Evolutionary conservation across 2,797 vertebrate species (phyloP).

Genomic region (Capromys pilorides): DNA sequence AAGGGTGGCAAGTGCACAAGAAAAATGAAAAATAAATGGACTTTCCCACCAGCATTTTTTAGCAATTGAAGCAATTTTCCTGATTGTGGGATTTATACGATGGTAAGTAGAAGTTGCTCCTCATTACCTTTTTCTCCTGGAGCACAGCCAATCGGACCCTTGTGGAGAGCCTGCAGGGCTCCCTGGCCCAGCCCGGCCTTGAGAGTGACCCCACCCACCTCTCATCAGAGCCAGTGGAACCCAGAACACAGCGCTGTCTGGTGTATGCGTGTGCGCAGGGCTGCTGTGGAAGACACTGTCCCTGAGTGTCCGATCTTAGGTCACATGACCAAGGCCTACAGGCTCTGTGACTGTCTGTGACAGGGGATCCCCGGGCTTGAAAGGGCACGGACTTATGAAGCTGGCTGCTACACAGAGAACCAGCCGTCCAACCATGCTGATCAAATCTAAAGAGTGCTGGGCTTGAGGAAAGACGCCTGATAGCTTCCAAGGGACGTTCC

Average conservation of each 20-base stretch:
- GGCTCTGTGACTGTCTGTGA: not conserved
- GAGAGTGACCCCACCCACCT: not conserved
- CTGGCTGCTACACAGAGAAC: not conserved
- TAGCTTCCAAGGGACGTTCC: not conserved
- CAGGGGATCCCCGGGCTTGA: too few relatives aligned
- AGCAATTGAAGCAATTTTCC: constrained; percentile 80
- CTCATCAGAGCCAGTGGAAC: not conserved
- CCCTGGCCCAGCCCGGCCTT: not conserved
- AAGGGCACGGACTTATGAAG: not conserved
- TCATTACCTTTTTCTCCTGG: constrained; percentile 49
- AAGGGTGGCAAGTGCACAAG: constrained; percentile 75
- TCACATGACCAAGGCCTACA: not conserved
- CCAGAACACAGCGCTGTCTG: not conserved
- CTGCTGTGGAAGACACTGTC: not conserved
- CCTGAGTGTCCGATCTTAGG: not conserved
- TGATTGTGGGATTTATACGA: constrained; percentile 78
- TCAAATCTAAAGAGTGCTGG: not conserved
- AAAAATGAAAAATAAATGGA: constrained; percentile 83
- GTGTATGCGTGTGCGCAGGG: too few relatives aligned
- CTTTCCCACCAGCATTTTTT: constrained; percentile 72
- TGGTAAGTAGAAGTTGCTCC: constrained; percentile 54
- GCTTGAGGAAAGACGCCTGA: not conserved
- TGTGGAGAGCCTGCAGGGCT: not conserved
- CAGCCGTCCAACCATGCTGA: not conserved
- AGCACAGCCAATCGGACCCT: not conserved